Conservation (phyloP, 1,140 invertebrate genomes). For the Leptonema lineaticorne region DNA sequence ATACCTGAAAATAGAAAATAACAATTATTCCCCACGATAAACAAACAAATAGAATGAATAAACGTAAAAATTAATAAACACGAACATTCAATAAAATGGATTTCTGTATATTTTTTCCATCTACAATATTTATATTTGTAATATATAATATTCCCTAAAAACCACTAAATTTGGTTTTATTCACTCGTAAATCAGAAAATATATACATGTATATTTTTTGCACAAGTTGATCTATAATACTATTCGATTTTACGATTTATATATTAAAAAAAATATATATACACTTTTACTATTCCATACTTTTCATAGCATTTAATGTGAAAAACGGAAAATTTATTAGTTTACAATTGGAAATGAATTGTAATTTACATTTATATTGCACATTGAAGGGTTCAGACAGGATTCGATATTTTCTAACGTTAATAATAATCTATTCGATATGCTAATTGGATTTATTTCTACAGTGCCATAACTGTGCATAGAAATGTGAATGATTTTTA, state of each 20-base stretch:
- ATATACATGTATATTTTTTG: too few species aligned
- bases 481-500: neutral
- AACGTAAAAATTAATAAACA: neutral
- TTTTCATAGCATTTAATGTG: too few species aligned
- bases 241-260: too few species aligned
- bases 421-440: too few species aligned
- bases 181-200: too few species aligned
- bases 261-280: too few species aligned
- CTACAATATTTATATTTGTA: neutral
- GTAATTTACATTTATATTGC: neutral
- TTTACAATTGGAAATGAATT: neutral
- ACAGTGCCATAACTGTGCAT: neutral
- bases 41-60: neutral
- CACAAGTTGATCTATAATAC: too few species aligned
- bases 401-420: neutral
- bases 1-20: constrained; percentile 31
- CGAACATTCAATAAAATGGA: neutral
- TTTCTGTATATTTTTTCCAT: neutral
- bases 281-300: too few species aligned
- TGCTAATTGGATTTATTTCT: neutral
- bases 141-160: neutral
- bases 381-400: neutral
- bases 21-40: neutral
- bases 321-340: too few species aligned
- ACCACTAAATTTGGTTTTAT: neutral